These are phyloP conservation scores for Coenobita brevimanus DNA, from an alignment of 1,140 invertebrate genomes.

Conservation along the genomic window DNA sequence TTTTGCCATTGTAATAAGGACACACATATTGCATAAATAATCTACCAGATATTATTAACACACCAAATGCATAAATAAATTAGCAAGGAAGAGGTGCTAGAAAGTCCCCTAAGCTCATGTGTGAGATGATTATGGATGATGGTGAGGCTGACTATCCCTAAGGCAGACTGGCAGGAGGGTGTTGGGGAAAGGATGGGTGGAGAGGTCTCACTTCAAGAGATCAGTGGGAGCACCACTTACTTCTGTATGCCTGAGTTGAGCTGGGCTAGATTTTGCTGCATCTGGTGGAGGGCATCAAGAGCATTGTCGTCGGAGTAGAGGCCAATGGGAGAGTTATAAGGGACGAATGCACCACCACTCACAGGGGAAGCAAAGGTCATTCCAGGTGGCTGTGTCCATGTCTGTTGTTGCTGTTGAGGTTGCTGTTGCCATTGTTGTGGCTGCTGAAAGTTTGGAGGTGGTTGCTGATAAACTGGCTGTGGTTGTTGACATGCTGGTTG, in stretches of 20 bases:
- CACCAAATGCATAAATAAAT: too few species aligned
- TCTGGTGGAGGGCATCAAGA: slow-evolving; percentile 68
- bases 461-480: background rate
- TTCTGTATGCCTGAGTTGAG: slow-evolving; percentile 69
- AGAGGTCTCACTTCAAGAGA: background rate
- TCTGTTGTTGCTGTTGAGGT: slow-evolving; percentile 67
- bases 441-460: background rate
- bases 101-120: too few species aligned
- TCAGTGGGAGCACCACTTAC: slow-evolving; percentile 57
- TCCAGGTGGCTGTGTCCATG: slow-evolving; percentile 77
- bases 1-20: too few species aligned
- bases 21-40: too few species aligned
- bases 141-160: background rate
- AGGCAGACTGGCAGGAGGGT: slow-evolving; percentile 3
- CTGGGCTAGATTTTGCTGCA: slow-evolving; percentile 69
- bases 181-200: background rate
- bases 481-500: background rate
- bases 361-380: slow-evolving; percentile 31
- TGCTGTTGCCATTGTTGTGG: slow-evolving; percentile 61
- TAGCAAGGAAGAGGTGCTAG: too few species aligned
- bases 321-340: slow-evolving; percentile 73
- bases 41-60: too few species aligned
- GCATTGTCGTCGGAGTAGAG: slow-evolving; percentile 58
- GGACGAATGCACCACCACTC: slow-evolving; percentile 65
- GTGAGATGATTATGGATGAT: too few species aligned